Conservation (phyloP, 2,888 invertebrate species). For the Zygothrica quintamaculata region DNA sequence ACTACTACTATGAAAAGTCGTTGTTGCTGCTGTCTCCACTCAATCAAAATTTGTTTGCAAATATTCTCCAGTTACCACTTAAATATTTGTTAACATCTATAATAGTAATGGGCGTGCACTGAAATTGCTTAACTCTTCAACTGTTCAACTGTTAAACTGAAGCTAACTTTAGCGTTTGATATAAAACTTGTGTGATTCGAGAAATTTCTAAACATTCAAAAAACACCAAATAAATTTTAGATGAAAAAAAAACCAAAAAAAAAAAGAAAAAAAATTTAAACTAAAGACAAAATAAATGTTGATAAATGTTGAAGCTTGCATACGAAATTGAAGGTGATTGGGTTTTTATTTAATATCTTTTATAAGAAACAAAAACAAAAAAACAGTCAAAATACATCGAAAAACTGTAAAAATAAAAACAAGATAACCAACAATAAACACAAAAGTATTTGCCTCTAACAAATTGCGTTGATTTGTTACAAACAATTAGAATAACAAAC, state of each 20-base stretch:
- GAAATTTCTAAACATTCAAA: constrained; percentile 50
- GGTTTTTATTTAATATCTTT: constrained; percentile 48
- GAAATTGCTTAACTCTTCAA: constrained; percentile 8
- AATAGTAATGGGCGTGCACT: constrained; percentile 30
- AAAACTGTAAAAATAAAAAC: constrained; percentile 1
- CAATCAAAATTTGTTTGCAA: constrained; percentile 30
- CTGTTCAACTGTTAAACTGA: neutral
- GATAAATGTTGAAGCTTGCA: constrained; percentile 41
- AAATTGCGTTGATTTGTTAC: constrained; percentile 3
- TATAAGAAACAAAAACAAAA: too few relatives aligned
- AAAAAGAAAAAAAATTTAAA: constrained; percentile 9
- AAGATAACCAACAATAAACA: constrained; percentile 3
- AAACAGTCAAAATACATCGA: constrained; percentile 4
- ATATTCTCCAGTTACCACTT: constrained; percentile 28
- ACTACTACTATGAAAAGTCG: neutral
- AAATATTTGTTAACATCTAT: constrained; percentile 36
- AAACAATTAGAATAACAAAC: constrained; percentile 15
- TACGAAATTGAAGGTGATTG: constrained; percentile 65
- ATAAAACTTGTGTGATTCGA: constrained; percentile 24
- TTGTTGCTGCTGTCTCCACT: constrained; percentile 15
- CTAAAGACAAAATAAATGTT: constrained; percentile 19
- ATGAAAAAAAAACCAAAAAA: constrained; percentile 10
- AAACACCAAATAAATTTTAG: constrained; percentile 15
- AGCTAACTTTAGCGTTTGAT: too few relatives aligned
- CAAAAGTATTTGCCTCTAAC: constrained; percentile 4